Base-by-base conservation (phyloP, 2,113 vertebrate species). In the Laterallus jamaicensis region DNA sequence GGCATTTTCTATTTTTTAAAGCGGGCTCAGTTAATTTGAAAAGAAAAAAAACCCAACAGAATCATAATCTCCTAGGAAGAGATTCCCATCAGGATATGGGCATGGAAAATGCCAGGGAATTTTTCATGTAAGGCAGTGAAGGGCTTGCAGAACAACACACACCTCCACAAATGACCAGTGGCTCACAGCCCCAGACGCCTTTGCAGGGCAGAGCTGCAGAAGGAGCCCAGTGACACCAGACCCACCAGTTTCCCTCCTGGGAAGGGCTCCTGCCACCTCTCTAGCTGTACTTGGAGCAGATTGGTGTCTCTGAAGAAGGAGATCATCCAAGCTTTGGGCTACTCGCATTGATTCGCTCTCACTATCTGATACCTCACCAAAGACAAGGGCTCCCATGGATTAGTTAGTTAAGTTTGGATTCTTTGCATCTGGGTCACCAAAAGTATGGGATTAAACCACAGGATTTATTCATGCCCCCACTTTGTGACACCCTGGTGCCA, bases 401-500 rank as follows among this genome's bases (percentile, higher is more conserved):
- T 37, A 40, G 64, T 59, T 5, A 8, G 39, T 39, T 39, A 39
- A 39, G 39, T 39, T 39, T 39, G 39, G 39, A 39, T 39, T 11
- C 60, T 39, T 68, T 32, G 21, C 6, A 35, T 0, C 2, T 21
- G 59, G 54, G 25, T 18, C 68, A 42, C 71, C 37, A 6, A 21
- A 24, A 6, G 67, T 9, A 12, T 0, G 2, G 62, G 35, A 56
- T 29, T 17, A n/a, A 68, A 14, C 3, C 0, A 0, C 0, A 1
- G 11, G 4, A 13, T 16, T 9, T 10, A 2, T 22, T 16, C 4
- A 4, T 42, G 35, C 32, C 74, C 14, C 22, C 0, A 0, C n/a
- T 44, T 37, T 9, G 1, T 2, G 54, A 21, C 39, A 12, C 22
- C 8, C 2, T 4, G 1, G 32, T 64, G 47, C 66, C 6, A 15